phyloP scores from a whole-genome alignment of 2,888 invertebrate species.

The Thelaira solivaga region DNA sequence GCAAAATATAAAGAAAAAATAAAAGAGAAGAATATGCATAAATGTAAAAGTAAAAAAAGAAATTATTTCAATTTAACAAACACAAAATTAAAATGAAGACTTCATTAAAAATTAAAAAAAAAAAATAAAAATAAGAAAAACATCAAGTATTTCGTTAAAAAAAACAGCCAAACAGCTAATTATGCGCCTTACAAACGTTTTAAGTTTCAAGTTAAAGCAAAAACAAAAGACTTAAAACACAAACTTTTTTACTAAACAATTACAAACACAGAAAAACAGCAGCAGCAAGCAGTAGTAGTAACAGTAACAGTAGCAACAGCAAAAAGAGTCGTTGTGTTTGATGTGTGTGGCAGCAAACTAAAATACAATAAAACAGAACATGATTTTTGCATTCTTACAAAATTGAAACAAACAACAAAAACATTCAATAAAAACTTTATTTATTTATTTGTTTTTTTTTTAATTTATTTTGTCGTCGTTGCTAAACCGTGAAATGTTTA shows the following conservation, averaged over 20 bases:
- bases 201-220: too few species aligned
- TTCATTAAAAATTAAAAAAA: slow-evolving; percentile 49
- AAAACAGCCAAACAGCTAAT: slow-evolving; percentile 33
- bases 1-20: not conserved
- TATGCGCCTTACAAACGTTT: slow-evolving; percentile 33
- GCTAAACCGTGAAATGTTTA: slow-evolving; percentile 25
- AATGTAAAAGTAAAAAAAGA: slow-evolving; percentile 4
- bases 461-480: not conserved
- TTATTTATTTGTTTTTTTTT: too few species aligned
- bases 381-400: slow-evolving; percentile 52
- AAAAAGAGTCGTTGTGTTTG: too few species aligned
- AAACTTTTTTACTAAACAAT: not conserved
- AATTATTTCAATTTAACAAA: slow-evolving; percentile 30
- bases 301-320: not conserved
- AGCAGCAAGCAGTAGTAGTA: not conserved
- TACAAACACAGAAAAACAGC: not conserved
- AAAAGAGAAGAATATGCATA: not conserved
- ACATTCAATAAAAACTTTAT: not conserved
- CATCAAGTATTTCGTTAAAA: not conserved
- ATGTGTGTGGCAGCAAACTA: not conserved
- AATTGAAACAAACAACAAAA: slow-evolving; percentile 13
- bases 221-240: slow-evolving; percentile 42
- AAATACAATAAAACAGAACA: slow-evolving; percentile 43
- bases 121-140: too few species aligned
- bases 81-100: slow-evolving; percentile 43